Percentiles rank a stretch among this genome's conserved stretches.
These are phyloP conservation scores for Pavo muticus DNA, from an alignment of 2,113 vertebrate species.

Conservation along the genomic window DNA sequence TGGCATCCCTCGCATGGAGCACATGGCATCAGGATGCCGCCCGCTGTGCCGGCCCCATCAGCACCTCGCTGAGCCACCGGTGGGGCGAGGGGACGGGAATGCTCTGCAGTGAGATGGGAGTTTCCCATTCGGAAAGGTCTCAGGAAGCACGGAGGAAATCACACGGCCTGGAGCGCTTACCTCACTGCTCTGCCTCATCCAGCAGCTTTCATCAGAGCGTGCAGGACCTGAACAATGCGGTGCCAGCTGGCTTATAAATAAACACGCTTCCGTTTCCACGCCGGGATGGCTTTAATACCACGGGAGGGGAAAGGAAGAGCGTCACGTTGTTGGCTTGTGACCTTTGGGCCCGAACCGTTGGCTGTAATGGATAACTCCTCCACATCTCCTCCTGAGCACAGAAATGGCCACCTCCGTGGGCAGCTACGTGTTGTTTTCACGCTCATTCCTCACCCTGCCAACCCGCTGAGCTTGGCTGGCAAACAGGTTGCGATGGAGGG, in stretches of 20 bases:
- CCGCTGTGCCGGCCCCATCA: rapidly evolving
- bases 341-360: not conserved
- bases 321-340: not conserved
- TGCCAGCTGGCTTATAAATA: slow-evolving; percentile 49
- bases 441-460: not conserved
- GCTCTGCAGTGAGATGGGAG: slow-evolving; percentile 55
- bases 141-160: slow-evolving; percentile 51
- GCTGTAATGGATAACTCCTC: rapidly evolving
- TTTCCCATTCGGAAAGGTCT: slow-evolving; percentile 65
- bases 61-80: not conserved
- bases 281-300: not conserved
- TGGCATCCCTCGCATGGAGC: not conserved
- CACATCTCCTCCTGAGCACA: rapidly evolving
- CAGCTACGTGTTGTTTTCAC: rapidly evolving
- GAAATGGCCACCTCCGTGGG: rapidly evolving
- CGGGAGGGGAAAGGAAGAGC: slow-evolving; percentile 1
- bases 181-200: slow-evolving; percentile 2
- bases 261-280: slow-evolving; percentile 1
- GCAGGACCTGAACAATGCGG: not conserved
- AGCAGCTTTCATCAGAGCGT: not conserved
- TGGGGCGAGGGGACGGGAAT: not conserved
- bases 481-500: not conserved
- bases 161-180: not conserved
- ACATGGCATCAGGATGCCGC: not conserved
- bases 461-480: not conserved